phyloP scores from a whole-genome alignment of 1,140 invertebrate species.

The Nixonia krombeini region DNA sequence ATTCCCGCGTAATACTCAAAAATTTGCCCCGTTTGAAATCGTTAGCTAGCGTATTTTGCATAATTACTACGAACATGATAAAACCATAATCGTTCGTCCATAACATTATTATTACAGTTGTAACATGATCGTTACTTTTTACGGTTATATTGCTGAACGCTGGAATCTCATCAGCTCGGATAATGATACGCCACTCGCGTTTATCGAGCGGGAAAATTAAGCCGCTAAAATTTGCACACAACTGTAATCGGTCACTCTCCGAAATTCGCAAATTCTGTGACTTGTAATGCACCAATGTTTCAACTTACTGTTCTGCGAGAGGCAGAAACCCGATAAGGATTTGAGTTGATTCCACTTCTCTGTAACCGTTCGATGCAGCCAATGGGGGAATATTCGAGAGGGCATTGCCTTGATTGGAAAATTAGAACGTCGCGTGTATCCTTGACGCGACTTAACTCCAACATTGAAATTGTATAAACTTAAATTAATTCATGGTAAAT shows the following conservation, averaged over 20 bases:
- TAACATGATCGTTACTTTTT: no score
- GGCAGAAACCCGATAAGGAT: slow-evolving; percentile 49
- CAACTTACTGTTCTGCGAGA: slow-evolving; percentile 40
- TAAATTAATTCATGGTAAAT: slow-evolving; percentile 14
- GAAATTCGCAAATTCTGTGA: slow-evolving; percentile 29
- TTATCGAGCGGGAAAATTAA: no score
- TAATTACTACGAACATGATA: no score
- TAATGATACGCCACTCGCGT: no score
- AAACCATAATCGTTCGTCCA: no score
- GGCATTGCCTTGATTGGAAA: slow-evolving; percentile 26
- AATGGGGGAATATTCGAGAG: slow-evolving; percentile 25
- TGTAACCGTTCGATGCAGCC: slow-evolving; percentile 10
- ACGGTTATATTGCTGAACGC: no score
- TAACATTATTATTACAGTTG: no score
- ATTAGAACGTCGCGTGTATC: slow-evolving; percentile 25
- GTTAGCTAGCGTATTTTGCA: no score
- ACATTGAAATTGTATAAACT: slow-evolving; percentile 16
- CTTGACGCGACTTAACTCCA: no score
- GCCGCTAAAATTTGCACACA: slow-evolving; percentile 37
- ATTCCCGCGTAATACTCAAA: no score
- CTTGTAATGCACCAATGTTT: slow-evolving; percentile 39
- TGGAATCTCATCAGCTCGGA: no score
- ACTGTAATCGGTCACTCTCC: slow-evolving; percentile 21
- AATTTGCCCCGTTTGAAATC: no score
- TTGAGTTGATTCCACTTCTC: slow-evolving; percentile 38